Base-by-base conservation (phyloP, 2,797 vertebrate species). In the Gambelia wislizenii region DNA sequence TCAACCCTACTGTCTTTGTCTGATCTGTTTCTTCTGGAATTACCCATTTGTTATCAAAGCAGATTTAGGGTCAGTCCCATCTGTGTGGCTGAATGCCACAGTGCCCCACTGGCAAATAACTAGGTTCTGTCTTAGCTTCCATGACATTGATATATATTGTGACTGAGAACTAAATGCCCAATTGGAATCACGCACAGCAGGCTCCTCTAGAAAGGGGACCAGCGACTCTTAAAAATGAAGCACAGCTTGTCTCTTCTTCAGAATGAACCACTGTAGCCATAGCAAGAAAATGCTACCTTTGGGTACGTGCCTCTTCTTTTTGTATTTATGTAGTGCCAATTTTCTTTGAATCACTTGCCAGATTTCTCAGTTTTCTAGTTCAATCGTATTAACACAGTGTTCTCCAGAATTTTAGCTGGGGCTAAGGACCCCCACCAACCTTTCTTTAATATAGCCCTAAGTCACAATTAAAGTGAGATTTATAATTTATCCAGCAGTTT, bases 401-500 rank as follows among this genome's bases (percentile, higher is more conserved):
- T 69, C 56, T 52, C 82, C 54, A 74, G n/a, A 87, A 91, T 70
- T 90, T 78, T 64, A 42, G 16, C 61, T 27, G 16, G 9, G 12
- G 22, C n/a, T 84, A 39, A 85, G 33, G 16, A 80, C 89, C 36
- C 0, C 0, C 8, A 16, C 42, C 79, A 25, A 18, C 0, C 14
- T 61, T 49, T 93, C 88, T 89, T 87, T 72, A 20, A 10, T 70
- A 30, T 81, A 44, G 78, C 80, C 82, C 89, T 72, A 39, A 47
- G 86, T 93, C 83, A 89, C 64, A 91, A 92, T 92, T 87, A 30
- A 52, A 27, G 5, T 89, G 82, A 39, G 1, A 89, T 90, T 92
- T 91, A 84, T 92, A 91, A 94, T 91, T 93, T 33, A 93, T 88
- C 86, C 90, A 87, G 91, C 59, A 85, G 64, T 91, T 93, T 83